Evolutionary conservation across 2,888 invertebrate species (phyloP).

Genomic region (Mamestra brassicae): DNA sequence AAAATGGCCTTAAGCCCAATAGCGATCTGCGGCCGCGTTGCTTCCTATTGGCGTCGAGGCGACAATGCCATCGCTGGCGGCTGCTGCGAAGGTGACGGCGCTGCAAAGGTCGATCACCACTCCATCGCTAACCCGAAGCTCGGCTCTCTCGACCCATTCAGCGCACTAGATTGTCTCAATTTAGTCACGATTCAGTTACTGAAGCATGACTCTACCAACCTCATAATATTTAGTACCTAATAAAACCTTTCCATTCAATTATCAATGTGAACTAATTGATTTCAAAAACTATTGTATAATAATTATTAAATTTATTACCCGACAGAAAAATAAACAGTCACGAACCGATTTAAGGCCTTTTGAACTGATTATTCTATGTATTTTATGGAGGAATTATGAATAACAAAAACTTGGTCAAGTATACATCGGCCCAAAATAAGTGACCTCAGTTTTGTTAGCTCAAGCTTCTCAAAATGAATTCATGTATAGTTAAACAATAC

Average conservation of each 20-base stretch:
- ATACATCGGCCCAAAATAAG: slow-evolving; percentile 68
- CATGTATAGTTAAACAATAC: slow-evolving; percentile 65
- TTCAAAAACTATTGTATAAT: slow-evolving; percentile 49
- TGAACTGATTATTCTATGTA: slow-evolving; percentile 57
- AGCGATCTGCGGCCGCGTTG: slow-evolving; percentile 88
- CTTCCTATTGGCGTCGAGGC: slow-evolving; percentile 90
- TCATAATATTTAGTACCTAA: slow-evolving; percentile 33
- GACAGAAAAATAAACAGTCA: slow-evolving; percentile 40
- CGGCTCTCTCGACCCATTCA: slow-evolving; percentile 44
- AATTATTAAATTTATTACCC: slow-evolving; percentile 24
- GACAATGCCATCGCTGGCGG: slow-evolving; percentile 86
- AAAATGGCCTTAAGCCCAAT: slow-evolving; percentile 91
- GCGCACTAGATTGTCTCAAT: slow-evolving; percentile 49
- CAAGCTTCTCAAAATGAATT: slow-evolving; percentile 62
- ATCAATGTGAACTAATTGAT: slow-evolving; percentile 41
- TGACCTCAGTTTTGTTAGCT: slow-evolving; percentile 67
- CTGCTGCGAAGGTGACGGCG: slow-evolving; percentile 86
- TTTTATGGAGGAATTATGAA: slow-evolving; percentile 65
- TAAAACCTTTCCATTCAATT: slow-evolving; percentile 38
- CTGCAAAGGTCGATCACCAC: slow-evolving; percentile 85
- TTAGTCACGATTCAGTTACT: slow-evolving; percentile 50
- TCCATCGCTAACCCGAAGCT: slow-evolving; percentile 71
- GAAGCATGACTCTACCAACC: slow-evolving; percentile 50
- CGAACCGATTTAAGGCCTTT: slow-evolving; percentile 44
- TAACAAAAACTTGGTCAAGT: slow-evolving; percentile 72